phyloP scores from a whole-genome alignment of 2,797 vertebrate genomes.

The Tarsius wallacei region DNA sequence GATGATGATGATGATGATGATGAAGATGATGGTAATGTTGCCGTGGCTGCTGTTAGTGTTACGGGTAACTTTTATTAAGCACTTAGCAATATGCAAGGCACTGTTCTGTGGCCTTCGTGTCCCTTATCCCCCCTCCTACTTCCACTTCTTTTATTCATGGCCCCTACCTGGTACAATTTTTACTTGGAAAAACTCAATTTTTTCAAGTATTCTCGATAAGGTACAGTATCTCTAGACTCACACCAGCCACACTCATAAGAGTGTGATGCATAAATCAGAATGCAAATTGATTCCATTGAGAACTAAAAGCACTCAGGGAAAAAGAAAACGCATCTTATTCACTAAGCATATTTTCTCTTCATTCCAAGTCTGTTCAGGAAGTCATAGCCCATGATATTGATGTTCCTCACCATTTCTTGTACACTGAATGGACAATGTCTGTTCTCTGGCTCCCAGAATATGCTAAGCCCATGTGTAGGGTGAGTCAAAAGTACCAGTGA shows the following conservation, averaged over 20 bases:
- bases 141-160: background rate
- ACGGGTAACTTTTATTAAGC: background rate
- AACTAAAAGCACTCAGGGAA: background rate
- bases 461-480: background rate
- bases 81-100: background rate
- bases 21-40: background rate
- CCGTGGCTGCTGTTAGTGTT: background rate
- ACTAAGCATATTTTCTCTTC: background rate
- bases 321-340: background rate
- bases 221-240: background rate
- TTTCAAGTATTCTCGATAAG: background rate
- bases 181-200: background rate
- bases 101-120: background rate
- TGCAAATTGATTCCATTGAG: background rate
- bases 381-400: no score
- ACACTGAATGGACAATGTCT: background rate
- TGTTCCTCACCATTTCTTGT: background rate
- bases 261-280: background rate
- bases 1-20: no score
- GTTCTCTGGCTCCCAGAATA: background rate
- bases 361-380: background rate
- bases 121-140: no score
- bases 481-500: background rate
- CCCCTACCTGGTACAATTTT: background rate
- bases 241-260: background rate